Conservation (phyloP, 2,797 vertebrate genomes). For the Emys orbicularis region DNA sequence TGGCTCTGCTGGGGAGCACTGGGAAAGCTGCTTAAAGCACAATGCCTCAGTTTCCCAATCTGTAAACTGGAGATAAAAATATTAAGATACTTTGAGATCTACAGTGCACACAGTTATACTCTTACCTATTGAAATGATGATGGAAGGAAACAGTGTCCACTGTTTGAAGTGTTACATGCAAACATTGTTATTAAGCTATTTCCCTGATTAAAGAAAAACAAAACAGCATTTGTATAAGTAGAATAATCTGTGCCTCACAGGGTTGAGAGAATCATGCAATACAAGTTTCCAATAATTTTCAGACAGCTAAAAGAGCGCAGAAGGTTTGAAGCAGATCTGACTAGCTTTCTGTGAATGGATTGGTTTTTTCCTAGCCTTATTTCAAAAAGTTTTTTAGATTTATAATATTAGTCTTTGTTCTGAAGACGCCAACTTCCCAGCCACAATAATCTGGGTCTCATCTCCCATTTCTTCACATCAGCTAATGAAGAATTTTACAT, state of each 20-base stretch:
- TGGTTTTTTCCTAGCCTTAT: not conserved
- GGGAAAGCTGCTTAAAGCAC: not conserved
- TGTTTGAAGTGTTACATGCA: not conserved
- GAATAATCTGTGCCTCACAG: not conserved
- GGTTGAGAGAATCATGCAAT: slow-evolving; percentile 4
- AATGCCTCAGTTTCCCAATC: not conserved
- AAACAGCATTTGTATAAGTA: no score
- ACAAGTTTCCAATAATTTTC: not conserved
- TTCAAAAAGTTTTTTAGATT: not conserved
- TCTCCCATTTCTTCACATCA: not conserved
- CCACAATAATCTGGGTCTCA: not conserved
- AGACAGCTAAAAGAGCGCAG: not conserved
- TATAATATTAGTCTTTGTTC: fast-evolving
- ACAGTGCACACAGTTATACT: not conserved
- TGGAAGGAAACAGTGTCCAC: not conserved
- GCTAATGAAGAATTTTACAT: not conserved
- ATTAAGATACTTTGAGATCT: not conserved
- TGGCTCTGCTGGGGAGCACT: not conserved
- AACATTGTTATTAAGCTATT: not conserved
- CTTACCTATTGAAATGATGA: not conserved
- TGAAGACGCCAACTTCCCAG: not conserved
- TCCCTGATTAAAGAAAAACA: slow-evolving; percentile 25
- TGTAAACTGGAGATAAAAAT: not conserved
- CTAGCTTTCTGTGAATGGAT: not conserved
- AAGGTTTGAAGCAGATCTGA: slow-evolving; percentile 9